Percentiles rank a stretch among this genome's conserved stretches.
These are phyloP conservation scores for Zeus faber DNA, from an alignment of 2,113 vertebrate genomes.

Conservation along the genomic window DNA sequence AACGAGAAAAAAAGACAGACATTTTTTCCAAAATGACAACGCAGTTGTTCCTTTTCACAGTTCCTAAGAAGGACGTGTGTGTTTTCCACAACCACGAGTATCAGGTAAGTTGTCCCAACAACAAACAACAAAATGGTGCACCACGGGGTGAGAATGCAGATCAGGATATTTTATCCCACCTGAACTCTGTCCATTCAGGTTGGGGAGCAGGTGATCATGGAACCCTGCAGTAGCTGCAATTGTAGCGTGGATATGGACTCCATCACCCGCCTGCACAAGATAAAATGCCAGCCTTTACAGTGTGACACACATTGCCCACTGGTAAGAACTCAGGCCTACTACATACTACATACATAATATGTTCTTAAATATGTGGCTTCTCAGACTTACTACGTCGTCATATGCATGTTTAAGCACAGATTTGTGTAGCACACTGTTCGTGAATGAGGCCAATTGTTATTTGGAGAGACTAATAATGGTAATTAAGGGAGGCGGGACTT, in stretches of 20 bases:
- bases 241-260: conserved; percentile 58
- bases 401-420: no score
- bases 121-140: no score
- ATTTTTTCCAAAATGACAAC: neutral
- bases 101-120: no score
- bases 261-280: neutral
- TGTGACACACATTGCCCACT: conserved; percentile 71
- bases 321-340: conserved; percentile 50
- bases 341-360: no score
- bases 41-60: conserved; percentile 51
- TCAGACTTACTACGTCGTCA: no score
- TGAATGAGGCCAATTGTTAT: no score
- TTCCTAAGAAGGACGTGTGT: conserved; percentile 40
- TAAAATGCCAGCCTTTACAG: conserved; percentile 59
- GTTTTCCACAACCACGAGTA: conserved; percentile 56
- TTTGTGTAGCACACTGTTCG: no score
- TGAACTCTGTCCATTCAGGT: conserved; percentile 47
- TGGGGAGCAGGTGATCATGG: conserved; percentile 44
- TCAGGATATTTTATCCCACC: neutral
- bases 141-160: no score
- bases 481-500: no score
- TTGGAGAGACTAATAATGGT: no score
- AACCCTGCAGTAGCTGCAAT: conserved; percentile 64
- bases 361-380: no score
- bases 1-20: neutral